Conservation (phyloP, 1,140 invertebrate genomes). For the Achatina immaculata region DNA sequence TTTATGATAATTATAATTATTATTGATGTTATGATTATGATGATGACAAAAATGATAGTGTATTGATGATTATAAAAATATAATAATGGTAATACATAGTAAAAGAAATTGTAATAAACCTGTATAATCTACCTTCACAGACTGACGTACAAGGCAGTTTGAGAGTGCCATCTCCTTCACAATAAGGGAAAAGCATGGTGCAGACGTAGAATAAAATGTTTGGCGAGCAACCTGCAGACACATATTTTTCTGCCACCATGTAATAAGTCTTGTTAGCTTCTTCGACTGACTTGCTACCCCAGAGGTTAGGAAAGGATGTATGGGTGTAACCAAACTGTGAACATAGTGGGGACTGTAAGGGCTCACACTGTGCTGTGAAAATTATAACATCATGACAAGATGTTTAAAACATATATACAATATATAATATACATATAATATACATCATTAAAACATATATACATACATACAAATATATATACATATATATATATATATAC, state of each 20-base stretch:
- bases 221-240: conserved; percentile 18
- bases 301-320: conserved; percentile 28
- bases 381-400: neutral
- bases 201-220: conserved; percentile 28
- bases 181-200: conserved; percentile 19
- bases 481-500: too few relatives aligned
- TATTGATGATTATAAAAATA: too few relatives aligned
- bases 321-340: conserved; percentile 13
- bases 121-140: conserved; percentile 31
- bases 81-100: too few relatives aligned
- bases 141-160: conserved; percentile 12
- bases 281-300: neutral
- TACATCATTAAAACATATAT: too few relatives aligned
- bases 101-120: too few relatives aligned
- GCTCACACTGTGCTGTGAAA: conserved; percentile 24
- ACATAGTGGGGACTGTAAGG: conserved; percentile 1
- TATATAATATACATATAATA: too few relatives aligned
- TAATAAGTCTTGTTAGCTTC: conserved; percentile 21
- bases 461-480: too few relatives aligned
- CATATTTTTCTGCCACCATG: conserved; percentile 1
- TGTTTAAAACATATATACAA: neutral
- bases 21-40: too few relatives aligned
- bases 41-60: too few relatives aligned
- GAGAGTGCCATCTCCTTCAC: conserved; percentile 22
- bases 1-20: too few relatives aligned